Conservation (phyloP, 2,797 vertebrate genomes). For the Eidolon dupreanum region DNA sequence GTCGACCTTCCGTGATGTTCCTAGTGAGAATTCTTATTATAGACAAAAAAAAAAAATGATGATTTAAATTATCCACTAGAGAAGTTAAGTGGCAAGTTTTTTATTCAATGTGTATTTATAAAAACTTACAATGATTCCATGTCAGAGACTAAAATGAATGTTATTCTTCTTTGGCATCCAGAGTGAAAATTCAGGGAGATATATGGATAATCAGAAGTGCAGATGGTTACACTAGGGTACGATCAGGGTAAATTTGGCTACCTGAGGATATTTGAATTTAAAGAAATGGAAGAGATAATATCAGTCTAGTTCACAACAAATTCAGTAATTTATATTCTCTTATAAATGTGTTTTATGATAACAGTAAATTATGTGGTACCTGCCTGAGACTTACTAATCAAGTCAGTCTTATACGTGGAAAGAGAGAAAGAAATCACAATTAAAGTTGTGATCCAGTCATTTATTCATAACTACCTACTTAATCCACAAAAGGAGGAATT, state of each 20-base stretch:
- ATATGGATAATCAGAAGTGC: neutral
- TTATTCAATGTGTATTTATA: neutral
- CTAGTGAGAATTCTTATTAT: neutral
- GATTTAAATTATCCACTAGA: neutral
- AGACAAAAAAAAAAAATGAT: neutral
- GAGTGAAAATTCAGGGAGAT: neutral
- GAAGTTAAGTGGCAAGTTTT: neutral
- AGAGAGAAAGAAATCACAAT: conserved; percentile 7
- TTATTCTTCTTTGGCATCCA: neutral
- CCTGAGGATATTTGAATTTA: conserved; percentile 42
- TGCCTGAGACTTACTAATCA: conserved; percentile 27
- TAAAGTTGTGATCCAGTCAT: neutral
- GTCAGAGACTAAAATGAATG: neutral
- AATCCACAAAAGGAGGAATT: neutral
- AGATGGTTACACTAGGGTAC: neutral
- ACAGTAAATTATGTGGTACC: neutral
- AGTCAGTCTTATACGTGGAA: neutral
- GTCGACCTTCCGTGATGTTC: neutral
- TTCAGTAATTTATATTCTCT: conserved; percentile 56
- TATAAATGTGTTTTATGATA: conserved; percentile 10
- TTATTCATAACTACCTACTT: neutral
- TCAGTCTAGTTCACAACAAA: conserved; percentile 18
- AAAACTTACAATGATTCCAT: neutral
- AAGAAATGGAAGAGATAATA: conserved; percentile 36
- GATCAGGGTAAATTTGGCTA: neutral